Evolutionary conservation across 2,888 invertebrate species (phyloP), one percentile per base, ranked within the genome.

Genomic region (Lycocerus yunnanus): DNA sequence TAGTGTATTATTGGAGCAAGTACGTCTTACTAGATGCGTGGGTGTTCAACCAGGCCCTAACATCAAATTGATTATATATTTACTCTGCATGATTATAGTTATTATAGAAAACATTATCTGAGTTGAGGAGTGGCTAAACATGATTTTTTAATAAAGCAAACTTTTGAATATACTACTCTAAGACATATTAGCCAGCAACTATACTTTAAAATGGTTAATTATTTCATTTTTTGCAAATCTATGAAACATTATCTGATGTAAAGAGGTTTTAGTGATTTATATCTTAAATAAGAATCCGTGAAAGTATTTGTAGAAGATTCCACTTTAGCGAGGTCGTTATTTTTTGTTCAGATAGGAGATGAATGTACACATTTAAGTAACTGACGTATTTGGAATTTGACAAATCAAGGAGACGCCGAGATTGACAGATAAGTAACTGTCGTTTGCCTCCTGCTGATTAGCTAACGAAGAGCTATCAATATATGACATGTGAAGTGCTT

Each of bases 51-150:
- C 84, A 82, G 83, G 83, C 84, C 86, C 83, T 82, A 84, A 82
- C 85, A 85, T 86, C 85, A 86, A 87, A 87, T 87, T 87, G 87
- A 87, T 87, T 87, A 86, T 86, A 87, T 87, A 87, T 87, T 87
- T 87, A 86, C 86, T 86, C 82, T 84, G 83, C 85, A 83, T 86
- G 86, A 87, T 87, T 87, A 87, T 87, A 87, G 87, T 87, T 87
- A 87, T 87, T 87, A 87, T 84, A 84, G 86, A 86, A 85, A 86
- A 87, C 86, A 87, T 87, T 87, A 87, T 87, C 86, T 84, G 85
- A 80, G 78, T 81, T 84, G 84, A 84, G 87, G 87, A 85, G 86
- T 86, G 87, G 84, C 81, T 79, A 80, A 78, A 79, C 80, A 81
- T 82, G 80, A 81, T 83, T 83, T 84, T 85, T 85, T 84, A 83